Evolutionary conservation across 1,140 invertebrate species (phyloP), one percentile per base, ranked within the genome.

Genomic region (Dreissena polymorpha): DNA sequence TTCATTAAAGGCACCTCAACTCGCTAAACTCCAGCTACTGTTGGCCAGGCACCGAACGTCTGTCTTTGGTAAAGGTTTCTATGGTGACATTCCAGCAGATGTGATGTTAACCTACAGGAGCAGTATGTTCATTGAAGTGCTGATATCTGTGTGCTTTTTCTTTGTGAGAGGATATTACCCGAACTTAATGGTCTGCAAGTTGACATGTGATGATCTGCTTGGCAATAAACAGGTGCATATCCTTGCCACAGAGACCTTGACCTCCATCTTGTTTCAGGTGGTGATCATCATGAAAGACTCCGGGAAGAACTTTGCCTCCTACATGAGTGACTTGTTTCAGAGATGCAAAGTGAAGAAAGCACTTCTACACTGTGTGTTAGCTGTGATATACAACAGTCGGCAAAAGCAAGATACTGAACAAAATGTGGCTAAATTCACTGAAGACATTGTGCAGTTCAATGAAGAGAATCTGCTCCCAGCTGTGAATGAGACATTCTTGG

Each of bases 281-380:
- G 95, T 96, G 51, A 94, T 94, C n/a, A 95, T 98, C 39, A 96
- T 97, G n/a, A 95, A 95, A 76, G 96, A 97, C 86, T 97, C 96
- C 91, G 96, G 95, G 0, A 95, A 95, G 88, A 96, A 96, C 49
- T 96, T 98, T 89, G 95, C 96, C 27, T 96, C 95, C 80, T 98
- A 97, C 91, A 95, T 98, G 51, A 95, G 95, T 71, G 96, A 97
- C 92, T 92, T 98, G 79, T 92, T 98, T 84, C 94, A 94, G 0
- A 95, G 96, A 81, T 97, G 96, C 89, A 97, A 97, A 93, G 94
- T 98, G 29, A 97, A 98, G 93, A 97, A 97, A 91, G 96, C 97
- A n/a, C 93, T 97, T 39, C 93, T 98, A 53, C 96, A 97, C 91
- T 97, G 96, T 91, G 93, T 97, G 29, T 94, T 97, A 16, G 96